A percentile compares a stretch with the other conserved stretches of the same genome.
Evolutionary conservation across 2,113 vertebrate genomes (phyloP).

Genomic region (human (Homo sapiens)): GRCh38 chr2:232701001-232701500

Average conservation of each 20-base stretch:
- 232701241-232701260: conserved; percentile 9
- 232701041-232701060: conserved; percentile 12
- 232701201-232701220: conserved; percentile 14
- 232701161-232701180: conserved; percentile 41
- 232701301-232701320: too few species aligned
- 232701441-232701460: too few species aligned
- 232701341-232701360: too few species aligned
- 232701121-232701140: conserved; percentile 33
- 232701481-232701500: accelerated
- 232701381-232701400: too few species aligned
- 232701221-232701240: conserved; percentile 32
- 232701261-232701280: background rate
- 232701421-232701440: too few species aligned
- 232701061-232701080: conserved; percentile 33
- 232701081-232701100: conserved; percentile 42
- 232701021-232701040: conserved; percentile 35
- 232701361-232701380: too few species aligned
- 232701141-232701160: background rate
- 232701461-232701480: too few species aligned
- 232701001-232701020: background rate
- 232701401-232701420: too few species aligned
- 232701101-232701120: conserved; percentile 2
- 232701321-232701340: too few species aligned
- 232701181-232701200: background rate
- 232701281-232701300: too few species aligned